Conservation (phyloP, 2,113 vertebrate genomes). For the Sciurus niger region DNA sequence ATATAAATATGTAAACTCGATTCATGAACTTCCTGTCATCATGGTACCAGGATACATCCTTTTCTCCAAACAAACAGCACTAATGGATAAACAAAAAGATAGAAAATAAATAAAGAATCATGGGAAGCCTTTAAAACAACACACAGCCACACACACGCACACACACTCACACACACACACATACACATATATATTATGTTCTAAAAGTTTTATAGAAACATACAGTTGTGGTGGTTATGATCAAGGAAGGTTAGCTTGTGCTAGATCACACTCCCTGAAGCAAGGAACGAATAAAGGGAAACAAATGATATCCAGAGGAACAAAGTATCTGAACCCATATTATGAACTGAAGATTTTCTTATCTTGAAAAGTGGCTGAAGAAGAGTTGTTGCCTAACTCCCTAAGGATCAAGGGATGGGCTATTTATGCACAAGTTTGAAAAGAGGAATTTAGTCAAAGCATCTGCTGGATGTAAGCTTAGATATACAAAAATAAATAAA, state of each 20-base stretch:
- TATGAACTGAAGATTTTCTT: background rate
- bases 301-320: background rate
- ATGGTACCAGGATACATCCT: background rate
- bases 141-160: too few relatives aligned
- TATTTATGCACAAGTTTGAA: background rate
- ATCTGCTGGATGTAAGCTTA: background rate
- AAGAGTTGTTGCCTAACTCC: background rate
- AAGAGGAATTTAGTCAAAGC: background rate
- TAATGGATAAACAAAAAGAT: background rate
- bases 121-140: background rate
- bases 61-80: background rate
- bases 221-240: accelerated
- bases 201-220: background rate
- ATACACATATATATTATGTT: background rate
- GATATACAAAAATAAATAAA: background rate
- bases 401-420: background rate
- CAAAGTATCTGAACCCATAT: accelerated
- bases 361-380: background rate
- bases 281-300: background rate
- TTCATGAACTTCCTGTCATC: background rate
- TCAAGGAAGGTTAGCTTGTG: background rate
- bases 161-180: too few relatives aligned
- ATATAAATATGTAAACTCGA: conserved; percentile 65
- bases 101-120: background rate
- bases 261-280: background rate